Evolutionary conservation across 2,888 invertebrate genomes (phyloP), one percentile per base, ranked within the genome.

Genomic region (Meloe dianella): DNA sequence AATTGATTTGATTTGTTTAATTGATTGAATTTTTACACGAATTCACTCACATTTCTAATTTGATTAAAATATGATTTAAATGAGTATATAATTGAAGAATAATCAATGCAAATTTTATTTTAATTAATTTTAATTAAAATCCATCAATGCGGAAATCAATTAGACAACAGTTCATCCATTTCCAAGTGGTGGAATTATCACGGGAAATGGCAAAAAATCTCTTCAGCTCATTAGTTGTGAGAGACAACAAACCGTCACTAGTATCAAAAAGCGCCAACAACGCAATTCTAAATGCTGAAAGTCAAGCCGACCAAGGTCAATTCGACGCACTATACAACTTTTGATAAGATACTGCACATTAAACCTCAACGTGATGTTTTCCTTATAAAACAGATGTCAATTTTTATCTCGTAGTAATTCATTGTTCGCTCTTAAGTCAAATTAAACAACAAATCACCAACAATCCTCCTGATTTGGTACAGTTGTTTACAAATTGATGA

Each of bases 91-190:
- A 17, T 41, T 14, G 14, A 6, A 38, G 9, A 47, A 20, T 20
- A 47, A 41, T 41, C 17, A 41, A 17, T 47, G 47, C 20, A 20
- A 41, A n/a, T 41, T 47, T 47, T 20, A n/a, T 20, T 17, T 47
- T 47, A 14, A 14, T 20, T 47, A 20, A 20, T 47, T 47, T 47
- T 47, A 47, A 47, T 47, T 47, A 47, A 47, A 47, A 47, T 47
- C 20, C 47, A 47, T 47, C 20, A 47, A 47, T 47, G 47, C 47
- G 47, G 47, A 47, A 47, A 47, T 47, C 47, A 47, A 47, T 47
- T 47, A 47, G 20, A 20, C 47, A 20, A 20, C 47, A 47, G 47
- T 20, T 47, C 47, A 47, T 47, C 20, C 20, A 47, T 20, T 17
- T 47, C 20, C 47, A 47, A 10, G 9, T 47, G 47, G 10, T 9